These are phyloP conservation scores for Cephalophus harveyi DNA, from an alignment of 2,113 vertebrate species.

Conservation along the genomic window DNA sequence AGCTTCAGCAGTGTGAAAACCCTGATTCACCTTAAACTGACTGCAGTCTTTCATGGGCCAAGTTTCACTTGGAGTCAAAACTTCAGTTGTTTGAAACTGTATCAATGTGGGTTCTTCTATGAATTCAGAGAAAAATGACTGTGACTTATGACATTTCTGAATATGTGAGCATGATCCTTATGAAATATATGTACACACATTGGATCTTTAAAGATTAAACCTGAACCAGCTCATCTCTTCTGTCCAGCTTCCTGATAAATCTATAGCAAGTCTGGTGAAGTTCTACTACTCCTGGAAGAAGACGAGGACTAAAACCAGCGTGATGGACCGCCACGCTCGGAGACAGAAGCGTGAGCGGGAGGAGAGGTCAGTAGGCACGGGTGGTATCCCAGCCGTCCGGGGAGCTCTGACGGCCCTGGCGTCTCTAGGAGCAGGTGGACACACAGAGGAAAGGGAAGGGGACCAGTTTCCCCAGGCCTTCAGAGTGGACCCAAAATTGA, in stretches of 20 bases:
- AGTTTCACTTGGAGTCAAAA: neutral
- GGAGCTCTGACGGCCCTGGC: fast-evolving
- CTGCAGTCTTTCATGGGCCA: neutral
- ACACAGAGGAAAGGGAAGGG: too few species aligned
- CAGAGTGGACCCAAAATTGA: neutral
- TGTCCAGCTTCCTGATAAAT: slow-evolving; percentile 94
- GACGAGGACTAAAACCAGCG: slow-evolving; percentile 95
- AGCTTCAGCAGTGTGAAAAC: neutral
- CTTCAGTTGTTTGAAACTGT: neutral
- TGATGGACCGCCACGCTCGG: slow-evolving; percentile 96
- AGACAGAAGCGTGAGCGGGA: slow-evolving; percentile 93
- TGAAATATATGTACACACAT: neutral
- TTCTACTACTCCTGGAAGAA: slow-evolving; percentile 99
- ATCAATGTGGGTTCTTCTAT: neutral
- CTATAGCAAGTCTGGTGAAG: slow-evolving; percentile 95
- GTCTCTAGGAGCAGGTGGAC: neutral
- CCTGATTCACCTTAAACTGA: neutral
- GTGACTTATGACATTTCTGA: neutral
- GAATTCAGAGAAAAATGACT: neutral
- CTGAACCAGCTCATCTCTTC: slow-evolving; percentile 37
- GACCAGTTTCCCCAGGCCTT: neutral
- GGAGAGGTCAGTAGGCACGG: slow-evolving; percentile 85
- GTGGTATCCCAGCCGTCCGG: fast-evolving
- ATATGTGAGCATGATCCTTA: neutral
- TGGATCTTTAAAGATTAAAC: neutral